These are phyloP conservation scores for Baccha elongata DNA, from an alignment of 2,888 invertebrate genomes.

Conservation along the genomic window DNA sequence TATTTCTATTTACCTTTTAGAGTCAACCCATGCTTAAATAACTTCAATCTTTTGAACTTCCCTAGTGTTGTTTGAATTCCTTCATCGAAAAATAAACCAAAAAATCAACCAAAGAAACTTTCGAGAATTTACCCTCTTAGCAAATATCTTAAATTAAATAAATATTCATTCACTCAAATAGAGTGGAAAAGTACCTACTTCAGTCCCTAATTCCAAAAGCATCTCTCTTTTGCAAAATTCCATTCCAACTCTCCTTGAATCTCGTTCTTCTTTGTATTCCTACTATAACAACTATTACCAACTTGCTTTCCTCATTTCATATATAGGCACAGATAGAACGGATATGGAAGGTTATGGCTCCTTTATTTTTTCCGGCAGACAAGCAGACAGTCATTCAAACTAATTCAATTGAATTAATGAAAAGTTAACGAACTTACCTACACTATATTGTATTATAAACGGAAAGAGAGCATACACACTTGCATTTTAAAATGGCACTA, in stretches of 20 bases:
- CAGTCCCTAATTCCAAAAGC: constrained; percentile 64
- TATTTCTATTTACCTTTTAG: constrained; percentile 30
- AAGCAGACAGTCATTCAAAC: constrained; percentile 73
- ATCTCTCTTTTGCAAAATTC: constrained; percentile 56
- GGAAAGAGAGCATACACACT: constrained; percentile 19
- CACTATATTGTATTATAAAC: constrained; percentile 2
- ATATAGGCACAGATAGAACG: neutral
- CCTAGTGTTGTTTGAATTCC: constrained; percentile 44
- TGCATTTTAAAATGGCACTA: constrained; percentile 28
- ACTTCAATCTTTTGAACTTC: constrained; percentile 3
- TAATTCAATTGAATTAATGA: constrained; percentile 74
- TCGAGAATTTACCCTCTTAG: constrained; percentile 57
- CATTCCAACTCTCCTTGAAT: constrained; percentile 26
- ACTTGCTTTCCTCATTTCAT: neutral
- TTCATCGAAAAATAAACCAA: neutral
- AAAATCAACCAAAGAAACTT: constrained; percentile 58
- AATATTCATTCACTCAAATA: constrained; percentile 73
- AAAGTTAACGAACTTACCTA: constrained; percentile 71
- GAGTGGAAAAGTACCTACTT: constrained; percentile 73
- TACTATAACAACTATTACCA: neutral
- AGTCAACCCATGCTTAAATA: constrained; percentile 35
- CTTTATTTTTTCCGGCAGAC: constrained; percentile 63
- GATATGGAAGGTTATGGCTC: constrained; percentile 52
- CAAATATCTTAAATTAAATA: constrained; percentile 72
- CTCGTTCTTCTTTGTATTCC: constrained; percentile 19